Conservation (phyloP, 1,140 invertebrate species). For the Copidosoma floridanum region DNA sequence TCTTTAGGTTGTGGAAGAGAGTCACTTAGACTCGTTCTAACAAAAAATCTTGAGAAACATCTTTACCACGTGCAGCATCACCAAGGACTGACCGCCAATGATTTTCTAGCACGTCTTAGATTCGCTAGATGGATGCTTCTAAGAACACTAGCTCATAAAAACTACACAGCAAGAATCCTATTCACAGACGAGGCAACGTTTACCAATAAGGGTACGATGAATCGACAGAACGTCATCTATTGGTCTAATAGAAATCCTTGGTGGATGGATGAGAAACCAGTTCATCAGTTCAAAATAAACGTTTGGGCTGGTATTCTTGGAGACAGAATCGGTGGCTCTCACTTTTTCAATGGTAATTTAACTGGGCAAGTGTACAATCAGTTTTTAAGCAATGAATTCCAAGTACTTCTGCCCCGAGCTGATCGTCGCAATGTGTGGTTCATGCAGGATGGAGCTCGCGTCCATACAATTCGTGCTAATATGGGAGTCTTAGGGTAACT, state of each 20-base stretch:
- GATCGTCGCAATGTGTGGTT: no score
- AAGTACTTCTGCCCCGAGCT: no score
- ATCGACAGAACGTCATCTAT: background rate
- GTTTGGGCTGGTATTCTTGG: background rate
- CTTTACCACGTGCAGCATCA: background rate
- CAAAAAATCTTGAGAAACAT: no score
- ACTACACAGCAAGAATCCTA: background rate
- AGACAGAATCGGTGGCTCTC: background rate
- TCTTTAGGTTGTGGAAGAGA: no score
- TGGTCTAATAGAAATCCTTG: background rate
- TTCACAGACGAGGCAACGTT: no score
- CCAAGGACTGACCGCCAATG: background rate
- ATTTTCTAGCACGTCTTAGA: background rate
- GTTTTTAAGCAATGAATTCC: background rate
- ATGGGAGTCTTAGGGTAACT: background rate
- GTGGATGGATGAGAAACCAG: background rate
- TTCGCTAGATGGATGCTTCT: background rate
- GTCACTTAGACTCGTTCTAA: no score
- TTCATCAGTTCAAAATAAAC: background rate
- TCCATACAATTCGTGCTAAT: no score
- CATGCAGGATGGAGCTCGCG: background rate
- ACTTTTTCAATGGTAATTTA: background rate
- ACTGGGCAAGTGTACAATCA: background rate
- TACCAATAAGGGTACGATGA: background rate
- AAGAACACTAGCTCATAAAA: background rate